Percentiles rank a stretch among this genome's conserved stretches.
Evolutionary conservation across 2,797 vertebrate genomes (phyloP).

Genomic region (Lithobates pipiens): DNA sequence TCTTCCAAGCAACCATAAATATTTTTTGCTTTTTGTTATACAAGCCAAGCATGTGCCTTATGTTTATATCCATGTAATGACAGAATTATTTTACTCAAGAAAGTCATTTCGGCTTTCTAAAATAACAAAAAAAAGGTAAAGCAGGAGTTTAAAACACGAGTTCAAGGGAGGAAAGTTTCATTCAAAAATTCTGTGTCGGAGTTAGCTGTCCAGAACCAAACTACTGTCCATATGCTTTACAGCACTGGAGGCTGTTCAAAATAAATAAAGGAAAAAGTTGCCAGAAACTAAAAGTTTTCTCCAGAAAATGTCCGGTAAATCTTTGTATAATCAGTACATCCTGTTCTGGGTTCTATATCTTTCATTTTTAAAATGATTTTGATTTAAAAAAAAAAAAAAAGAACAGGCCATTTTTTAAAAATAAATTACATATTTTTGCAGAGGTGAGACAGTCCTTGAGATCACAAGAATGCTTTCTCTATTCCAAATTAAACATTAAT

Average conservation of each 20-base stretch:
- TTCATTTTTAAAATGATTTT: constrained; percentile 56
- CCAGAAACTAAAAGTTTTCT: constrained; percentile 68
- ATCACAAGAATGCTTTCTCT: constrained; percentile 48
- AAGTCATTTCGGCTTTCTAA: constrained; percentile 49
- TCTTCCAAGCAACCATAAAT: constrained; percentile 16
- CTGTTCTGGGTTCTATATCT: constrained; percentile 65
- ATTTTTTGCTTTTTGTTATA: constrained; percentile 10
- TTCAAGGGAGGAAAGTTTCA: constrained; percentile 72
- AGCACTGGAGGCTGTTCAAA: constrained; percentile 70
- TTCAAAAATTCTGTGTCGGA: constrained; percentile 71
- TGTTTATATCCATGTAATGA: constrained; percentile 52
- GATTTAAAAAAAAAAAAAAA: constrained; percentile 47
- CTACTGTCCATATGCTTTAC: constrained; percentile 71
- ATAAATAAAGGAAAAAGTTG: constrained; percentile 71
- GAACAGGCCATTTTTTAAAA: constrained; percentile 20
- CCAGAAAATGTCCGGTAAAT: constrained; percentile 65
- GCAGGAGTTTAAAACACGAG: constrained; percentile 67
- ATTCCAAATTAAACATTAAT: constrained; percentile 56
- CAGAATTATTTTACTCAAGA: constrained; percentile 56
- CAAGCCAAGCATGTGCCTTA: constrained; percentile 15
- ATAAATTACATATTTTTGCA: constrained; percentile 55
- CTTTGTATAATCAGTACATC: constrained; percentile 67
- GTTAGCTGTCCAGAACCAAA: constrained; percentile 70
- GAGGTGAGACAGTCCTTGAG: constrained; percentile 54
- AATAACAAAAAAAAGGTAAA: constrained; percentile 63